Evolutionary conservation across 2,888 invertebrate genomes (phyloP).

Genomic region (Phengaris arion): DNA sequence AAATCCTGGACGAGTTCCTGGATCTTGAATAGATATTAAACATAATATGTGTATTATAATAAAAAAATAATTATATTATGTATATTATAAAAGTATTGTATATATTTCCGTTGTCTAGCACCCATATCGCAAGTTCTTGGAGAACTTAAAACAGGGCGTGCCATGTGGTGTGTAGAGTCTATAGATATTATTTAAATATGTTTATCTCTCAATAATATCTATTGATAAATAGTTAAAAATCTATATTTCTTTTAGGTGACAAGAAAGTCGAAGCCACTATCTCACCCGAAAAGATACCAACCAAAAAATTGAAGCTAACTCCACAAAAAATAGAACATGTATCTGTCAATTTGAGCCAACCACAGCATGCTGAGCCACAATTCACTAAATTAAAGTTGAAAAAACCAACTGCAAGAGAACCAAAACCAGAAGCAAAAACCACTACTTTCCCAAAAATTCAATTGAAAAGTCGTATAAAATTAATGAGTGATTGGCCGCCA

Average conservation of each 20-base stretch:
- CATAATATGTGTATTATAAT: too few relatives aligned
- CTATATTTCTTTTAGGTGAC: constrained; percentile 12
- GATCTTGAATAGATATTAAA: too few relatives aligned
- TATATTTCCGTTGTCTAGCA: too few relatives aligned
- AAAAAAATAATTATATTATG: too few relatives aligned
- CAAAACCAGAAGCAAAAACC: constrained; percentile 64
- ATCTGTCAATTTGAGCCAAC: constrained; percentile 79
- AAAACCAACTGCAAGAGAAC: constrained; percentile 72
- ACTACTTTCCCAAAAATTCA: constrained; percentile 82
- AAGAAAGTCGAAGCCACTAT: constrained; percentile 38
- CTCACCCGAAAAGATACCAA: constrained; percentile 38
- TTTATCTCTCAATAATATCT: too few relatives aligned
- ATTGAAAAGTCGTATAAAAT: constrained; percentile 85
- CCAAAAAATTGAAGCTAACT: constrained; percentile 52
- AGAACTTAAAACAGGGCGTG: too few relatives aligned
- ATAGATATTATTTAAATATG: too few relatives aligned
- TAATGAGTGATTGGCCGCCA: constrained; percentile 81
- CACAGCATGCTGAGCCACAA: constrained; percentile 81
- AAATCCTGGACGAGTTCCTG: too few relatives aligned
- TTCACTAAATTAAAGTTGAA: constrained; percentile 84
- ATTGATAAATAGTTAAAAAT: too few relatives aligned
- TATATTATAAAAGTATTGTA: too few relatives aligned
- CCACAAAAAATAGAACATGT: constrained; percentile 81
- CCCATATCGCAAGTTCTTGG: too few relatives aligned
- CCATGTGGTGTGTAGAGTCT: too few relatives aligned